Base-by-base conservation (phyloP, 2,888 invertebrate genomes). In the Zaprionus lineosus region DNA sequence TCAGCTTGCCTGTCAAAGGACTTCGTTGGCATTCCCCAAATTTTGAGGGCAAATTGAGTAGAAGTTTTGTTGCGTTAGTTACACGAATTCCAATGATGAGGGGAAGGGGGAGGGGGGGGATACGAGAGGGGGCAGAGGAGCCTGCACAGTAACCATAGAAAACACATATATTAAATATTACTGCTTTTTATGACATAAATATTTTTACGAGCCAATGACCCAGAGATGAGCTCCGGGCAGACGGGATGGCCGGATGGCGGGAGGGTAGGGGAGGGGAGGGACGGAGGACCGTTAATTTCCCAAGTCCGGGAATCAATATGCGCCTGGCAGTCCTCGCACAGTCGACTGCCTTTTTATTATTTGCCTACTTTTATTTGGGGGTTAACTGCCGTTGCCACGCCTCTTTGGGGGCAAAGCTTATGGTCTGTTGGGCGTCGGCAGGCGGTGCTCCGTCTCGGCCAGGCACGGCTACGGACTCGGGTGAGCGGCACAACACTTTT, bases 311-410 rank as follows among this genome's bases (percentile, higher is more conserved):
- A 65, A 65, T 65, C 70, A 65, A 65, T 65, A 62, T 62, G 43
- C 63, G 21, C n/a, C 34, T 68, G 19, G 9, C 29, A 41, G 51
- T 37, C 31, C 15, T 61, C 40, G 24, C 15, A 15, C 14, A 16
- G 15, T 48, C 39, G 24, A 46, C 7, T 16, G 14, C 8, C 19
- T 11, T 56, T 66, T 60, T 62, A 59, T 76, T 73, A 59, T 75
- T 75, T 79, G 60, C 57, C 57, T 61, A 77, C 33, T 58, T 69
- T 74, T 56, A 69, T 52, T 46, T 31, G n/a, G 43, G 48, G n/a
- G n/a, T n/a, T n/a, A n/a, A n/a, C n/a, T n/a, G n/a, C 57, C 24
- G 21, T 28, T 19, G 73, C 37, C 73, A 68, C 60, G 67, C 73
- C 59, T 67, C 46, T 16, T 72, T 43, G 39, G n/a, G n/a, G 16